phyloP scores from a whole-genome alignment of 2,797 vertebrate species.

The Rhadinocentrus ornatus region DNA sequence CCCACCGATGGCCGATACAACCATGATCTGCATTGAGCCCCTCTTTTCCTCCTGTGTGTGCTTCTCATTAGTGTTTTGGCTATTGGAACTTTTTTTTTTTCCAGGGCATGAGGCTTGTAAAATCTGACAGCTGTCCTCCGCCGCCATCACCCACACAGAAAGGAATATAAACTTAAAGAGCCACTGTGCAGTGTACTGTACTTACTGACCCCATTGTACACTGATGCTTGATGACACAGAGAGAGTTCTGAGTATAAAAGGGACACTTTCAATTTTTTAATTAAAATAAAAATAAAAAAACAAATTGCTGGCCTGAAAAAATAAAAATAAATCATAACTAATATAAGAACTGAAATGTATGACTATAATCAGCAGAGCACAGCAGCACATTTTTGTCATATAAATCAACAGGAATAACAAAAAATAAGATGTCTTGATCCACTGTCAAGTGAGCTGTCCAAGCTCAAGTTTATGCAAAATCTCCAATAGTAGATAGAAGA shows the following conservation, averaged over 20 bases:
- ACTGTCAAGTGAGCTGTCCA: neutral
- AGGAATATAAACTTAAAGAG: constrained; percentile 36
- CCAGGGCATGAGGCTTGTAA: constrained; percentile 62
- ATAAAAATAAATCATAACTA: constrained; percentile 9
- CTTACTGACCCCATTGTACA: constrained; percentile 43
- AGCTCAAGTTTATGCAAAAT: too few relatives aligned
- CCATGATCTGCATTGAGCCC: constrained; percentile 24
- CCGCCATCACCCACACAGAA: constrained; percentile 53
- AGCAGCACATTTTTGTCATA: neutral
- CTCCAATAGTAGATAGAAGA: too few relatives aligned
- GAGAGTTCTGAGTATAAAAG: neutral
- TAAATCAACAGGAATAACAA: neutral
- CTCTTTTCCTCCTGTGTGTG: constrained; percentile 43
- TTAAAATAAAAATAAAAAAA: constrained; percentile 13
- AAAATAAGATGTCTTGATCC: neutral
- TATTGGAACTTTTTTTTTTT: constrained; percentile 67
- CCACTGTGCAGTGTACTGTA: constrained; percentile 44
- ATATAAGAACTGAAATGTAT: constrained; percentile 13
- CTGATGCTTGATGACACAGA: neutral
- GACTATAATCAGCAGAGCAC: constrained; percentile 3
- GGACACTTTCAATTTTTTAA: neutral
- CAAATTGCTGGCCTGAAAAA: neutral
- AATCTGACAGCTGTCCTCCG: constrained; percentile 60
- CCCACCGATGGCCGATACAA: neutral
- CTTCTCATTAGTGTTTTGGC: constrained; percentile 68